These are phyloP conservation scores for Patiria miniata DNA, from an alignment of 35 echinoderm and acorn worm genomes.

Conservation along the genomic window DNA sequence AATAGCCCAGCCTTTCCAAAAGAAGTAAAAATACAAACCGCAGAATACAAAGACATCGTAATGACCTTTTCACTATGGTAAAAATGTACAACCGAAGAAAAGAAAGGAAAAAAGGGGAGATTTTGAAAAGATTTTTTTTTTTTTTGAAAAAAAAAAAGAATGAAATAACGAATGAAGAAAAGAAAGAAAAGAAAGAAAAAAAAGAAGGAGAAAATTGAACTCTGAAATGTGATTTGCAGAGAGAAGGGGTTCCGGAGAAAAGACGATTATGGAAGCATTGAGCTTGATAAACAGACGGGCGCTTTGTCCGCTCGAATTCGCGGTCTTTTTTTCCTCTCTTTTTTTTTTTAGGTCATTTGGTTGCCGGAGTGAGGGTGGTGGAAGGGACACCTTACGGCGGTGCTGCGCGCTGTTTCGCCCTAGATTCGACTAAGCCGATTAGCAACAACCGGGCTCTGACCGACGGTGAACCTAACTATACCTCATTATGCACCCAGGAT, in stretches of 20 bases:
- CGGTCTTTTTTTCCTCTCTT: background rate
- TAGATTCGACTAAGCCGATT: slow-evolving; percentile 20
- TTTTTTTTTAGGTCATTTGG: slow-evolving; percentile 10
- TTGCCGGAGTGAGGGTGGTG: background rate
- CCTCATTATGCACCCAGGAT: slow-evolving; percentile 6
- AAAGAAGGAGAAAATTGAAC: slow-evolving; percentile 1
- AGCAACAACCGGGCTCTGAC: background rate
- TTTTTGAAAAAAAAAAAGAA: background rate
- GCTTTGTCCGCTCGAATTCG: slow-evolving; percentile 10
- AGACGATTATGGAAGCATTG: slow-evolving; percentile 20
- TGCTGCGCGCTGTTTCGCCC: slow-evolving; percentile 1
- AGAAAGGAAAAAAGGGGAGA: background rate
- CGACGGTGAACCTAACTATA: background rate
- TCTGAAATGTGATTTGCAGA: slow-evolving; percentile 2
- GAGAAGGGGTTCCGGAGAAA: slow-evolving; percentile 12
- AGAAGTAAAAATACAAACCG: background rate
- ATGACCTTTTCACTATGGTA: background rate
- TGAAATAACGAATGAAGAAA: background rate
- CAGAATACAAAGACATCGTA: background rate
- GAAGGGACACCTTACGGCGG: background rate
- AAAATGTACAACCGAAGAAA: background rate
- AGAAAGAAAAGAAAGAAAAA: background rate
- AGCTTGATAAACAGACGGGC: background rate
- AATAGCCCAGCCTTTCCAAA: too few relatives aligned
- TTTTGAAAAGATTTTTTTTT: background rate